These are phyloP conservation scores for Gryllus bimaculatus DNA, from an alignment of 1,140 invertebrate species.

Conservation along the genomic window DNA sequence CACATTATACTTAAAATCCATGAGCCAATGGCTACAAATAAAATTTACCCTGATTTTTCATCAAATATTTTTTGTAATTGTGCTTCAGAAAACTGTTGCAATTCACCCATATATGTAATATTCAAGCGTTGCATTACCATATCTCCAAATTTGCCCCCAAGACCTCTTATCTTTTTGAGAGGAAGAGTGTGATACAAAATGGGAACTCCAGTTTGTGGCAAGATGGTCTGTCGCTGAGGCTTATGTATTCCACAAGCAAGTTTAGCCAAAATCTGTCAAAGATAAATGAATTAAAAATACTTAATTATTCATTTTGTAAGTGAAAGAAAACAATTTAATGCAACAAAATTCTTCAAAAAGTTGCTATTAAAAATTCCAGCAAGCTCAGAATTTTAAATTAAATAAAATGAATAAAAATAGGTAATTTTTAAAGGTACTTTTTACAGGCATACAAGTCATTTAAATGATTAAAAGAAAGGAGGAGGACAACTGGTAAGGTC, in stretches of 20 bases:
- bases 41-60: constrained; percentile 65
- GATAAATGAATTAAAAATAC: background rate
- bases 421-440: too few relatives aligned
- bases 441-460: too few relatives aligned
- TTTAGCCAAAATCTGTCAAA: constrained; percentile 69
- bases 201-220: constrained; percentile 56
- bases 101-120: constrained; percentile 68
- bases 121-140: constrained; percentile 57
- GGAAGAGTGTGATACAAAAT: constrained; percentile 57
- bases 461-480: too few relatives aligned
- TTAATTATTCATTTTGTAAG: too few relatives aligned
- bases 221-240: constrained; percentile 85
- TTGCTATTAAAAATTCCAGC: too few relatives aligned
- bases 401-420: too few relatives aligned
- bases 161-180: constrained; percentile 67
- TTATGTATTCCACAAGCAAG: constrained; percentile 87
- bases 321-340: too few relatives aligned
- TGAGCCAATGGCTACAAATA: background rate
- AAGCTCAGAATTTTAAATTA: too few relatives aligned
- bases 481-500: too few relatives aligned
- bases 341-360: too few relatives aligned
- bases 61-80: constrained; percentile 65
- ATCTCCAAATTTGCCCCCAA: constrained; percentile 84
- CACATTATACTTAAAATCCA: background rate
- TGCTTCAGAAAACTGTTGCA: constrained; percentile 55